Percentiles rank a stretch among this genome's conserved stretches.
Conservation (phyloP, 2,797 vertebrate genomes). For the Notolepis coatsorum region DNA sequence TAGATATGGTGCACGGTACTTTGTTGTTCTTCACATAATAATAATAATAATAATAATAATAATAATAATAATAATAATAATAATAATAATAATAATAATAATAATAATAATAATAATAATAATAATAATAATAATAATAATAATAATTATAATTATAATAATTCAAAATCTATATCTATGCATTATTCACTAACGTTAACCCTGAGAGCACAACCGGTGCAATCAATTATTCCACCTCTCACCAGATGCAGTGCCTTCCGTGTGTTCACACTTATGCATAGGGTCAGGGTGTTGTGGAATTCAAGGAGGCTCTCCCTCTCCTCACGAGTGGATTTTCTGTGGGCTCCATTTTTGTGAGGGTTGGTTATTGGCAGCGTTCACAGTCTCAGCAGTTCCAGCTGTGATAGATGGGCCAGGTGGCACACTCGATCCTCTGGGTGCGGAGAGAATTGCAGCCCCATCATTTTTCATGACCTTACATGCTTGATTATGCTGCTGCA, state of each 20-base stretch:
- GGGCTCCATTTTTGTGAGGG: constrained; percentile 69
- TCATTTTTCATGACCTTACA: constrained; percentile 80
- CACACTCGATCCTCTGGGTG: constrained; percentile 63
- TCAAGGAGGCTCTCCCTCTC: constrained; percentile 39
- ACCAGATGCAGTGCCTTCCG: constrained; percentile 19
- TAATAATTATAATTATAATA: neutral
- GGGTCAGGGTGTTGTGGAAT: constrained; percentile 33
- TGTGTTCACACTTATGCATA: constrained; percentile 30
- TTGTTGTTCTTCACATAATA: no score
- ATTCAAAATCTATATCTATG: constrained; percentile 20
- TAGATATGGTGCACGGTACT: neutral
- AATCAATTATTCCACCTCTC: constrained; percentile 15
- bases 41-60: no score
- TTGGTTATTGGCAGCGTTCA: constrained; percentile 81
- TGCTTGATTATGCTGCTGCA: constrained; percentile 74
- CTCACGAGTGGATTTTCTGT: constrained; percentile 70
- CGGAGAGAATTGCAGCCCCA: constrained; percentile 68
- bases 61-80: no score
- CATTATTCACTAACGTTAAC: constrained; percentile 16
- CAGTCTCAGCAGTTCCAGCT: constrained; percentile 77
- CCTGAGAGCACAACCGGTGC: constrained; percentile 11
- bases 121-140: no score
- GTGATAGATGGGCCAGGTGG: constrained; percentile 82
- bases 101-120: no score
- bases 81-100: no score